phyloP scores from a whole-genome alignment of 2,888 invertebrate genomes.

The Sphinx pinastri region DNA sequence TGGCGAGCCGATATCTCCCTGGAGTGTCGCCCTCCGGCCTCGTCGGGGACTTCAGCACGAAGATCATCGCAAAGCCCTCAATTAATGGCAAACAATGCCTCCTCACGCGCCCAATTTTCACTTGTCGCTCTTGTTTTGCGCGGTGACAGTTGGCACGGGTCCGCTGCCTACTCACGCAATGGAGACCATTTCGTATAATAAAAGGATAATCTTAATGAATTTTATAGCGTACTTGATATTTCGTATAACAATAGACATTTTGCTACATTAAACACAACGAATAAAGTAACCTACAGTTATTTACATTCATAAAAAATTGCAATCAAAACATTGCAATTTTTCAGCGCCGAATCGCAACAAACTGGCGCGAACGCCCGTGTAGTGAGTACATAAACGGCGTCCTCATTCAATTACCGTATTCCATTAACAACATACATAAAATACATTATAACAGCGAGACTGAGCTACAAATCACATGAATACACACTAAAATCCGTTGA shows the following conservation, averaged over 20 bases:
- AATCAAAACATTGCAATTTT: background rate
- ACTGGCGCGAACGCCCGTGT: background rate
- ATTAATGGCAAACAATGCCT: slow-evolving; percentile 79
- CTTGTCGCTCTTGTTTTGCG: slow-evolving; percentile 75
- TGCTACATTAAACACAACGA: no score
- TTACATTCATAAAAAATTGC: no score
- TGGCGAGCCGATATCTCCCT: slow-evolving; percentile 80
- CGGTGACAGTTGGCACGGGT: slow-evolving; percentile 78
- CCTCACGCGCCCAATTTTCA: slow-evolving; percentile 75
- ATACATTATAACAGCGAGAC: slow-evolving; percentile 32
- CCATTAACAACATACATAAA: slow-evolving; percentile 26
- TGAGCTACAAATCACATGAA: slow-evolving; percentile 49
- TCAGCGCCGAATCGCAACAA: background rate
- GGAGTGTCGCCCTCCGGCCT: slow-evolving; percentile 70
- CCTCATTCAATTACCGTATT: slow-evolving; percentile 32
- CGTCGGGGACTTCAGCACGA: slow-evolving; percentile 59
- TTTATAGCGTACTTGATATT: background rate
- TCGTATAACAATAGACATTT: background rate
- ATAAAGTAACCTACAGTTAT: no score
- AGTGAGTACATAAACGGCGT: slow-evolving; percentile 18
- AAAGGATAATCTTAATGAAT: slow-evolving; percentile 30
- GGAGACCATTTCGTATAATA: slow-evolving; percentile 52
- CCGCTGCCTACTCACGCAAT: slow-evolving; percentile 56
- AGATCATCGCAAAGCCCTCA: slow-evolving; percentile 81
- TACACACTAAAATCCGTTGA: slow-evolving; percentile 54